A percentile compares a stretch with the other conserved stretches of the same genome.
Evolutionary conservation across 2,797 vertebrate species (phyloP).

Genomic region (Hemitrygon akajei): DNA sequence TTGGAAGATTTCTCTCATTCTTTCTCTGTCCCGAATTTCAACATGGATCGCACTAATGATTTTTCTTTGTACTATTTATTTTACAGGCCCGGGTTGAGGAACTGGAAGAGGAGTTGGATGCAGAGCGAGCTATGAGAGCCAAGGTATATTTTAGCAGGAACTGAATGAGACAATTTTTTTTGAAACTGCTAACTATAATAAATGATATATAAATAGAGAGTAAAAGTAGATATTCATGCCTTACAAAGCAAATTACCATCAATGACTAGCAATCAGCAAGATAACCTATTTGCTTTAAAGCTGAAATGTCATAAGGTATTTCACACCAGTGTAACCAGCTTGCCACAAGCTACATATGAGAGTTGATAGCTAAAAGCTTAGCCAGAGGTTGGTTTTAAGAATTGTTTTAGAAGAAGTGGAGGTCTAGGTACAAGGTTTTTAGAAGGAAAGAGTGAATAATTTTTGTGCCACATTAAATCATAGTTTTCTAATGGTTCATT

Average conservation of each 20-base stretch:
- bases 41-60: neutral
- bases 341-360: too few relatives aligned
- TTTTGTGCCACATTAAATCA: neutral
- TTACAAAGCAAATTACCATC: neutral
- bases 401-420: too few relatives aligned
- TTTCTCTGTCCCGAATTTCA: neutral
- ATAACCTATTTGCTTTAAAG: neutral
- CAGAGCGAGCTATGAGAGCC: conserved; percentile 60
- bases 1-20: neutral
- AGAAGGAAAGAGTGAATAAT: neutral
- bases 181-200: neutral
- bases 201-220: neutral
- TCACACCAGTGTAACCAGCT: too few relatives aligned
- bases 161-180: neutral
- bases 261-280: neutral
- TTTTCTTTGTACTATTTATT: neutral
- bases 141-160: conserved; percentile 55
- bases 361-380: too few relatives aligned
- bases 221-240: neutral
- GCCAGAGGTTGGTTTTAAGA: too few relatives aligned
- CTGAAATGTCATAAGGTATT: too few relatives aligned
- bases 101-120: conserved; percentile 73
- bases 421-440: too few relatives aligned
- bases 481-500: neutral
- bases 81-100: conserved; percentile 67